phyloP scores from a whole-genome alignment of 2,888 invertebrate species.

The Aleiodes testaceus region DNA sequence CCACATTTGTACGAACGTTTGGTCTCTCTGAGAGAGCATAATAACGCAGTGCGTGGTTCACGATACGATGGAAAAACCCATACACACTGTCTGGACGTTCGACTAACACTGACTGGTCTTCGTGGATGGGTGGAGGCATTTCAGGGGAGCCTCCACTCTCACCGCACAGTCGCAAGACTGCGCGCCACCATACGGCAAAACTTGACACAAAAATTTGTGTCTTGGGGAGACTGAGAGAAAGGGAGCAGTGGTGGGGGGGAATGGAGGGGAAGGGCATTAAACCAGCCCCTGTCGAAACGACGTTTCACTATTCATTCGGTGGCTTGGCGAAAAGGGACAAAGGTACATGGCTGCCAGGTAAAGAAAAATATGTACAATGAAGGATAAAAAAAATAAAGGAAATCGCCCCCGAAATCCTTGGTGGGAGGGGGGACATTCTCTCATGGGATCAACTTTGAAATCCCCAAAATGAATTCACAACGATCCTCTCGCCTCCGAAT shows the following conservation, averaged over 20 bases:
- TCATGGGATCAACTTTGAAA: conserved; percentile 39
- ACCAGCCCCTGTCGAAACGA: conserved; percentile 49
- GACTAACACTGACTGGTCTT: conserved; percentile 54
- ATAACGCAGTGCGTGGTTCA: conserved; percentile 27
- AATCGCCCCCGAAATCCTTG: conserved; percentile 43
- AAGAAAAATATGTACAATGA: conserved; percentile 27
- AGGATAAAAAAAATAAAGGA: conserved; percentile 36
- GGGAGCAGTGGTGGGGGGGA: conserved; percentile 7
- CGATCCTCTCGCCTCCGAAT: conserved; percentile 21
- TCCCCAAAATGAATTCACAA: conserved; percentile 42
- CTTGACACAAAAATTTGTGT: background rate
- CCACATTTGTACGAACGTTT: conserved; percentile 1
- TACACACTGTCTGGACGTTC: conserved; percentile 45
- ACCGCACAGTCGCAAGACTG: conserved; percentile 45
- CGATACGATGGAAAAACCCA: conserved; percentile 3
- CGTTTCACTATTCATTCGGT: conserved; percentile 51
- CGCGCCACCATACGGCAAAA: conserved; percentile 55
- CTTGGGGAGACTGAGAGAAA: background rate
- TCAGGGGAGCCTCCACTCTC: conserved; percentile 41
- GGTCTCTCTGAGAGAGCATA: conserved; percentile 18
- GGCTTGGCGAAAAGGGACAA: conserved; percentile 48
- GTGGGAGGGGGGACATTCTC: conserved; percentile 47
- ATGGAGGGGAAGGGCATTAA: conserved; percentile 28
- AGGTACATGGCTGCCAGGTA: conserved; percentile 41
- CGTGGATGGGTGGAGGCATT: conserved; percentile 54